These are phyloP conservation scores for Melinopterus prodromus DNA, from an alignment of 2,888 invertebrate species.

Conservation along the genomic window DNA sequence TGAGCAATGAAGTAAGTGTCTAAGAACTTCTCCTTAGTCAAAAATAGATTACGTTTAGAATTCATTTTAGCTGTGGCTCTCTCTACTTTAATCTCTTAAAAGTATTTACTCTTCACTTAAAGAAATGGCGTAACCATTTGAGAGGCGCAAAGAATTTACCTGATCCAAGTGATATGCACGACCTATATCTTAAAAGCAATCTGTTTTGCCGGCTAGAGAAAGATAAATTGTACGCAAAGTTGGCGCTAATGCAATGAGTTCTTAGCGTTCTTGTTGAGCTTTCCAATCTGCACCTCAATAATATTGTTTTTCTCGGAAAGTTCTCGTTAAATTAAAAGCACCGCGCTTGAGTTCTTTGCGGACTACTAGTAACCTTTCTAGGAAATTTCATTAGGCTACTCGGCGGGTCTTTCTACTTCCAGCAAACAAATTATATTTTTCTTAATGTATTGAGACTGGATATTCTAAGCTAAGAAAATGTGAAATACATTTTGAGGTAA, in stretches of 20 bases:
- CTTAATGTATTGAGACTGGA: not conserved
- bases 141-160: not conserved
- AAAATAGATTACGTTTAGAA: not conserved
- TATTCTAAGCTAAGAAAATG: not conserved
- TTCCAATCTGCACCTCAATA: not conserved
- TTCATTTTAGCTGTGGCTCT: not conserved
- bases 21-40: too few species aligned
- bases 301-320: not conserved
- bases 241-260: not conserved
- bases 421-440: not conserved
- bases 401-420: not conserved
- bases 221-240: not conserved
- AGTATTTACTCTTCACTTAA: not conserved
- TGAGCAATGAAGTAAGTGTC: too few species aligned
- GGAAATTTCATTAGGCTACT: not conserved
- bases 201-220: not conserved
- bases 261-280: not conserved
- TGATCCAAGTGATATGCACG: not conserved
- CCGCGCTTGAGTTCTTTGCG: not conserved
- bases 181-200: constrained; percentile 4
- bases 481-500: not conserved
- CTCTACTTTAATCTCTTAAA: not conserved
- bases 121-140: not conserved
- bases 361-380: not conserved
- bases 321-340: not conserved